Conservation (phyloP, 2,888 invertebrate genomes). For the Nasonovia ribisnigri region DNA sequence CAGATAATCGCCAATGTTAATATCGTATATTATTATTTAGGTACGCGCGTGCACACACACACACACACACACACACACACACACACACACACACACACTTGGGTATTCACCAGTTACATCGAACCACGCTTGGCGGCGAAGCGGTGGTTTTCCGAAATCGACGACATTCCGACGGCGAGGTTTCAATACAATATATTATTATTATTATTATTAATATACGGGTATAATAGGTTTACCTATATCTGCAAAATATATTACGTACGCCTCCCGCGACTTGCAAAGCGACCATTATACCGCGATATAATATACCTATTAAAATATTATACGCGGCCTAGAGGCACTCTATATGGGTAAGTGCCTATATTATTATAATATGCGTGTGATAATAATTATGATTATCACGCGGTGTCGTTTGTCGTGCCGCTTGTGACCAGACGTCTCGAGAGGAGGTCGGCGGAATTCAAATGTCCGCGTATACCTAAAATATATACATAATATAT, state of each 20-base stretch:
- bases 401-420: not conserved
- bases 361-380: not conserved
- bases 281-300: not conserved
- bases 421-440: not conserved
- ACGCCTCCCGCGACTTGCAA: not conserved
- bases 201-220: not conserved
- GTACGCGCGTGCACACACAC: not conserved
- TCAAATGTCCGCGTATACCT: not conserved
- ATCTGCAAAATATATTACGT: not conserved
- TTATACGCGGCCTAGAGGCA: not conserved
- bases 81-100: not conserved
- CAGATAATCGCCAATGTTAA: not conserved
- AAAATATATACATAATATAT: not conserved
- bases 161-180: not conserved
- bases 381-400: not conserved
- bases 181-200: not conserved
- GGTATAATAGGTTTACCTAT: not conserved
- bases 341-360: not conserved
- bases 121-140: not conserved
- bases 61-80: too few species aligned
- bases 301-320: not conserved
- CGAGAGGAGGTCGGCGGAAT: not conserved
- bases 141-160: not conserved
- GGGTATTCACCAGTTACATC: not conserved
- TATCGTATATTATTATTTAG: not conserved